Percentiles rank a stretch among this genome's conserved stretches.
These are phyloP conservation scores for Pogonus chalceus DNA, from an alignment of 1,140 invertebrate species.

Conservation along the genomic window DNA sequence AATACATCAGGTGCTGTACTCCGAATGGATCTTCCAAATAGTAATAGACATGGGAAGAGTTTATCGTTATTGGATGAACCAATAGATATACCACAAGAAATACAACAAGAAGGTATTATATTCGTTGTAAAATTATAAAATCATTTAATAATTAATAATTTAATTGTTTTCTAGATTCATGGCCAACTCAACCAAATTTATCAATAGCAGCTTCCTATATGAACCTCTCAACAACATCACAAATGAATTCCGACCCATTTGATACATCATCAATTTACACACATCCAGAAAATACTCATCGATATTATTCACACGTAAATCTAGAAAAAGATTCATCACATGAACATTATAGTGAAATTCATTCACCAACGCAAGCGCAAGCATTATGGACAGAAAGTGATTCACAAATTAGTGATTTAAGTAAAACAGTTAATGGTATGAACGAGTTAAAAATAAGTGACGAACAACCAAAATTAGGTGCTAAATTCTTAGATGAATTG, in stretches of 20 bases:
- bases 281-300: slow-evolving; percentile 21
- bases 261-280: slow-evolving; percentile 40
- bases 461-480: background rate
- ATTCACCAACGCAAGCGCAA: slow-evolving; percentile 6
- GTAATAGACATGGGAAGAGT: slow-evolving; percentile 23
- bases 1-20: slow-evolving; percentile 11
- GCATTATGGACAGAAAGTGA: background rate
- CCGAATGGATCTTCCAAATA: slow-evolving; percentile 9
- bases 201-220: slow-evolving; percentile 36
- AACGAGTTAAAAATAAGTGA: slow-evolving; percentile 7
- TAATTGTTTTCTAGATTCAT: background rate
- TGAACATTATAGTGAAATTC: slow-evolving; percentile 8
- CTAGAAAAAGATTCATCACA: background rate
- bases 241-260: slow-evolving; percentile 42
- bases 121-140: background rate
- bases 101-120: slow-evolving; percentile 11
- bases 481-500: slow-evolving; percentile 6
- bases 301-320: slow-evolving; percentile 11
- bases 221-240: slow-evolving; percentile 18
- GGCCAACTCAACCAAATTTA: slow-evolving; percentile 36
- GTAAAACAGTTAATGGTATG: slow-evolving; percentile 37
- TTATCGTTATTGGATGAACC: slow-evolving; percentile 66
- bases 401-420: slow-evolving; percentile 30
- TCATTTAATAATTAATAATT: background rate
- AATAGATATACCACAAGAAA: slow-evolving; percentile 52